Evolutionary conservation across 2,888 invertebrate species (phyloP).

Genomic region (Apoda limacodes): DNA sequence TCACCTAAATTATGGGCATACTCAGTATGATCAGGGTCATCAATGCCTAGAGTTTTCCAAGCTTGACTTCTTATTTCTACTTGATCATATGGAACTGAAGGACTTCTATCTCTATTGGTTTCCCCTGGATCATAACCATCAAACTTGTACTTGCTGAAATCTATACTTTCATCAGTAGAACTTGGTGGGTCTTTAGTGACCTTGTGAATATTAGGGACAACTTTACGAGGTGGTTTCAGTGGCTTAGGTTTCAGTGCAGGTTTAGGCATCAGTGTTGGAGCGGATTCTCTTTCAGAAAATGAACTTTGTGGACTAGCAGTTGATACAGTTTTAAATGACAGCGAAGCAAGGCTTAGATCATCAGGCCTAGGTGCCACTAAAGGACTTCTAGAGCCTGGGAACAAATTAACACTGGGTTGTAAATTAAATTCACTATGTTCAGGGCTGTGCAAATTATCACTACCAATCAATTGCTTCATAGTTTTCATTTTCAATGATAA

Average conservation of each 20-base stretch:
- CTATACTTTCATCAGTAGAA: constrained; percentile 54
- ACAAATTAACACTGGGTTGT: constrained; percentile 80
- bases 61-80: constrained; percentile 83
- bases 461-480: constrained; percentile 85
- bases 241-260: constrained; percentile 73
- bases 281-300: constrained; percentile 47
- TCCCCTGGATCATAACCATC: constrained; percentile 65
- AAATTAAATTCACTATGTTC: constrained; percentile 81
- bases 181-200: constrained; percentile 42
- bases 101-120: constrained; percentile 56
- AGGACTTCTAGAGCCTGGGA: constrained; percentile 85
- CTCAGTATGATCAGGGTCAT: constrained; percentile 80
- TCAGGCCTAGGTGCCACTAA: constrained; percentile 73
- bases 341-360: constrained; percentile 54
- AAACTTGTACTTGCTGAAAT: constrained; percentile 64
- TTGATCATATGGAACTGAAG: constrained; percentile 75
- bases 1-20: constrained; percentile 58
- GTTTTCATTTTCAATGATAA: constrained; percentile 87
- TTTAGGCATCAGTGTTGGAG: constrained; percentile 60
- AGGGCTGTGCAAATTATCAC: constrained; percentile 72
- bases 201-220: constrained; percentile 56
- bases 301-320: constrained; percentile 51
- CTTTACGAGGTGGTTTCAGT: constrained; percentile 72
- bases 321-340: constrained; percentile 57
- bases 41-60: constrained; percentile 84